A percentile compares a stretch with the other conserved stretches of the same genome.
These are phyloP conservation scores for Psix sp. DNA, from an alignment of 1,140 invertebrate species.

Conservation along the genomic window DNA sequence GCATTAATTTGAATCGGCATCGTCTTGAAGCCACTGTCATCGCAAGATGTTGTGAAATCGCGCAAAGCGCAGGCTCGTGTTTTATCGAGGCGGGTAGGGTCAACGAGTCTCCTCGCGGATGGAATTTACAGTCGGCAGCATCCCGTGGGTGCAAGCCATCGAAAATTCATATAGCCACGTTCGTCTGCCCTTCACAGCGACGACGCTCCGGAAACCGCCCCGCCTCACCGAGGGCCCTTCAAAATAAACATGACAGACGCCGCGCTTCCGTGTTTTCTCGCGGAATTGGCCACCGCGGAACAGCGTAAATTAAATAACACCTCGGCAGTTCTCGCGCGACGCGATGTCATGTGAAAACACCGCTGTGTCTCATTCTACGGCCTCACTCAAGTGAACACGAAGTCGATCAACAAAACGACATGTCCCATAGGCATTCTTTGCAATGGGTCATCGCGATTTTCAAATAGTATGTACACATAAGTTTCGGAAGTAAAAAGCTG, in stretches of 20 bases:
- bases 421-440: conserved; percentile 24
- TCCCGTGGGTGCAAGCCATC: conserved; percentile 45
- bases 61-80: conserved; percentile 52
- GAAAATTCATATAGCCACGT: conserved; percentile 36
- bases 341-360: no score
- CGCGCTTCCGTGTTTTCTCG: neutral
- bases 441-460: conserved; percentile 32
- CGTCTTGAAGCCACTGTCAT: conserved; percentile 37
- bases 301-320: no score
- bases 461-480: conserved; percentile 47
- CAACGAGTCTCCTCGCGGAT: conserved; percentile 51
- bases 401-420: neutral
- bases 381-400: neutral
- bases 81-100: conserved; percentile 49
- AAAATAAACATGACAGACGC: neutral
- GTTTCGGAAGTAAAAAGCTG: conserved; percentile 23
- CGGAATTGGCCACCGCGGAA: no score
- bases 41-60: conserved; percentile 43
- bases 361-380: neutral
- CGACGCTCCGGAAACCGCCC: neutral
- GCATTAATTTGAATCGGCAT: conserved; percentile 27
- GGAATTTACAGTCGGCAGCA: conserved; percentile 53
- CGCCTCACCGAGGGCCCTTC: neutral
- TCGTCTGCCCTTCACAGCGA: neutral
- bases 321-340: neutral